phyloP scores from a whole-genome alignment of 1,140 invertebrate species.

The Metaphire vulgaris region DNA sequence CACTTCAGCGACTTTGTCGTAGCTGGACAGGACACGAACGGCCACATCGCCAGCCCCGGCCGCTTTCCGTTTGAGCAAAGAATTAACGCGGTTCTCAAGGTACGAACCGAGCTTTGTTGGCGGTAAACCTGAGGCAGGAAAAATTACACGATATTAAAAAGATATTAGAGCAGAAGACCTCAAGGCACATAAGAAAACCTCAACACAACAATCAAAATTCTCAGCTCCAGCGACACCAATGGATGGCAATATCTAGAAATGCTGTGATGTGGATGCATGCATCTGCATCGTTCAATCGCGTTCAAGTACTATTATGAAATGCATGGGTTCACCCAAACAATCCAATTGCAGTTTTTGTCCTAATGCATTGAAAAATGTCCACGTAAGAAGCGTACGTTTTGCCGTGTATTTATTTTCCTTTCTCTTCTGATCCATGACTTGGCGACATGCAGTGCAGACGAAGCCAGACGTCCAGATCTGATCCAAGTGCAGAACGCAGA shows the following conservation, averaged over 20 bases:
- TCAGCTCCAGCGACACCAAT: background rate
- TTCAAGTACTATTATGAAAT: background rate
- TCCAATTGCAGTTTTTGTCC: background rate
- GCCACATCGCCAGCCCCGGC: constrained; percentile 94
- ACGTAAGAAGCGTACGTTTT: constrained; percentile 69
- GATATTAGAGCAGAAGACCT: background rate
- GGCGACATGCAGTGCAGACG: constrained; percentile 91
- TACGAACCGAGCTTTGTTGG: constrained; percentile 89
- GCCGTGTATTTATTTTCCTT: constrained; percentile 98
- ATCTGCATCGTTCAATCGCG: background rate
- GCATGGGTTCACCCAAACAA: too few species aligned
- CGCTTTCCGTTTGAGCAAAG: constrained; percentile 90
- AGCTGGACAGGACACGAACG: constrained; percentile 93
- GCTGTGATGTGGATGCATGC: background rate
- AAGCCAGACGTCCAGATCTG: constrained; percentile 86
- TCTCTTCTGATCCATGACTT: constrained; percentile 79
- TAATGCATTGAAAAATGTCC: background rate
- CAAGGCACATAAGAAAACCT: background rate
- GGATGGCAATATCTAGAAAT: background rate
- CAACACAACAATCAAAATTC: background rate
- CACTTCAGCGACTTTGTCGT: constrained; percentile 96
- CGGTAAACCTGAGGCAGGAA: constrained; percentile 67
- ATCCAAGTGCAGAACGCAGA: constrained; percentile 93
- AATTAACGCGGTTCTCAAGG: constrained; percentile 96
- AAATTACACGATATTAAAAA: background rate